Conservation (phyloP, 2,113 vertebrate genomes). For the Bubo blakistoni region DNA sequence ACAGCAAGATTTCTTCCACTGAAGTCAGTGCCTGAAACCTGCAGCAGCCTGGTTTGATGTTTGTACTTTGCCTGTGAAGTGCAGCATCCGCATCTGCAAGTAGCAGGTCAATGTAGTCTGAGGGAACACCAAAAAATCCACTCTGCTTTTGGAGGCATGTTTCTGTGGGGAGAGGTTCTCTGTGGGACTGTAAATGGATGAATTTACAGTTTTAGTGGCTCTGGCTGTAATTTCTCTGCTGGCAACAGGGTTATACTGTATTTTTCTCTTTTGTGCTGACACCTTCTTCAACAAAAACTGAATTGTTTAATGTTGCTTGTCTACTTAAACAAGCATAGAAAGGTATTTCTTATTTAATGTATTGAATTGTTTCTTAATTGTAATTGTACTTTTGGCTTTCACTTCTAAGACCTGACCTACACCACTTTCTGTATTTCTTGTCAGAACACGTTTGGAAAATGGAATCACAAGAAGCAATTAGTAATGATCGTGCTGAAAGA, state of each 20-base stretch:
- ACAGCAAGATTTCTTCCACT: slow-evolving; percentile 34
- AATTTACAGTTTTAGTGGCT: not conserved
- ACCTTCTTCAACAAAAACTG: not conserved
- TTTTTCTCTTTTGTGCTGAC: not conserved
- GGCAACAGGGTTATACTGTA: not conserved
- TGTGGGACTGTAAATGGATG: not conserved
- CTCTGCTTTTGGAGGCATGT: not conserved
- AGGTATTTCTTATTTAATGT: not conserved
- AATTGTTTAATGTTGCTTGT: not conserved
- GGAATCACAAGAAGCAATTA: slow-evolving; percentile 13
- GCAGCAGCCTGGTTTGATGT: slow-evolving; percentile 19
- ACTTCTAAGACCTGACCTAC: not conserved
- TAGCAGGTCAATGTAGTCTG: not conserved
- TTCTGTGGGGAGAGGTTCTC: not conserved
- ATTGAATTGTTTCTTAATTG: not conserved
- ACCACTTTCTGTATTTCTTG: not conserved
- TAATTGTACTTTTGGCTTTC: not conserved
- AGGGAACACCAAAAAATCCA: not conserved
- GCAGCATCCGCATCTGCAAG: not conserved
- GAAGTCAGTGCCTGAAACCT: not conserved
- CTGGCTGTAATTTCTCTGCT: not conserved
- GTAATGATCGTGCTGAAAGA: slow-evolving; percentile 24
- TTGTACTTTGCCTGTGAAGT: not conserved
- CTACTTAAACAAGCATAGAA: not conserved
- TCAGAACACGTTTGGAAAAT: slow-evolving; percentile 22